Conservation (phyloP, 2,113 vertebrate genomes). For the Trichechus manatus region DNA sequence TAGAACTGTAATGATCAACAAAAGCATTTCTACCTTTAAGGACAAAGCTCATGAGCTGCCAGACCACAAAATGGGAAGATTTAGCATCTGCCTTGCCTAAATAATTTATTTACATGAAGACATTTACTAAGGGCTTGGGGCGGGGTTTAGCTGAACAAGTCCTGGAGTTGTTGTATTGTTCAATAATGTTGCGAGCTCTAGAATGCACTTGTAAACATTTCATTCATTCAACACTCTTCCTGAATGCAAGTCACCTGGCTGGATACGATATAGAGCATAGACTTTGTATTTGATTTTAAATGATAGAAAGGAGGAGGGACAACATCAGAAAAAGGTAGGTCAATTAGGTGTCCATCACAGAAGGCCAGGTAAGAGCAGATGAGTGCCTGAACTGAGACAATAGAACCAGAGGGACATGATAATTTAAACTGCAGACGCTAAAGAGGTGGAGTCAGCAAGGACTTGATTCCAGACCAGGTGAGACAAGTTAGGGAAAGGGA, state of each 20-base stretch:
- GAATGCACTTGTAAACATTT: background rate
- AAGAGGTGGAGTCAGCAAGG: background rate
- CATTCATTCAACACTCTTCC: background rate
- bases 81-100: background rate
- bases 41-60: background rate
- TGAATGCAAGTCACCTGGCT: background rate
- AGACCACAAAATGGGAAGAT: background rate
- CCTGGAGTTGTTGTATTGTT: background rate
- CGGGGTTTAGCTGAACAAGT: background rate
- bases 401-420: background rate
- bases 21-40: background rate
- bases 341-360: background rate
- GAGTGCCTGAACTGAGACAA: too few species aligned
- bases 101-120: conserved; percentile 9
- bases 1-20: background rate
- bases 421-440: background rate
- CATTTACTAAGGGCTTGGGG: background rate
- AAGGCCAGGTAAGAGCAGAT: background rate
- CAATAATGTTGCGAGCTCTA: background rate
- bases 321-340: background rate
- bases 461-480: background rate
- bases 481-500: background rate
- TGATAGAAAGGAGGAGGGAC: background rate
- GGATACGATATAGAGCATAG: background rate
- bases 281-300: background rate